Evolutionary conservation across 2,888 invertebrate genomes (phyloP), one percentile per base, ranked within the genome.

Genomic region (Alsophila aescularia): DNA sequence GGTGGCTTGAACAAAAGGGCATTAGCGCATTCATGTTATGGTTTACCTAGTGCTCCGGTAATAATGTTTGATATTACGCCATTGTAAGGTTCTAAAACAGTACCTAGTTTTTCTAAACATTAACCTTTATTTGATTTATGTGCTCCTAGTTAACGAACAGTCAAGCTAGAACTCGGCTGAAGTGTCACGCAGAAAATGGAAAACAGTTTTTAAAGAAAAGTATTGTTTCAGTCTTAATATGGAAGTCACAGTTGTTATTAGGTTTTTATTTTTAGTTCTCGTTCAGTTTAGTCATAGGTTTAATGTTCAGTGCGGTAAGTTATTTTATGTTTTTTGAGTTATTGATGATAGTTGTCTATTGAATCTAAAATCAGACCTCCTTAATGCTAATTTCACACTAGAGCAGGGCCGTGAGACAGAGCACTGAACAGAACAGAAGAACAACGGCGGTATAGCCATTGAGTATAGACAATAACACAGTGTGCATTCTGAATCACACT

Each of bases 261-360:
- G 57, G 62, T 56, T 67, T 39, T 55, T 69, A 64, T 49, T 65
- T 65, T 45, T 72, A 54, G 27, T 64, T 60, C 34, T 65, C 36
- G 27, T 68, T 43, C 52, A 60, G 67, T 54, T 52, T 62, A 66
- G 61, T 64, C 31, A 47, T 56, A 55, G 55, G 47, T 42, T 12
- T 53, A 55, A 59, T 32, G 69, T 77, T 54, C 57, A 70, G 47
- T 69, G 74, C 47, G 85, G 85, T 85, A 74, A 76, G 77, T 9
- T 12, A 13, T 0, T 32, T 32, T 27, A 27, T 8, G 21, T 21
- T 21, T 21, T 21, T 5, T n/a, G n/a, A n/a, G n/a, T n/a, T n/a
- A n/a, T n/a, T n/a, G n/a, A n/a, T n/a, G n/a, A n/a, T n/a, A n/a
- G n/a, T n/a, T n/a, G n/a, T n/a, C n/a, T n/a, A n/a, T n/a, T n/a